Percentiles rank a stretch among this genome's conserved stretches.
phyloP scores from a whole-genome alignment of 53 echinoderm and acorn worm species.

The Mesocentrotus franciscanus region DNA sequence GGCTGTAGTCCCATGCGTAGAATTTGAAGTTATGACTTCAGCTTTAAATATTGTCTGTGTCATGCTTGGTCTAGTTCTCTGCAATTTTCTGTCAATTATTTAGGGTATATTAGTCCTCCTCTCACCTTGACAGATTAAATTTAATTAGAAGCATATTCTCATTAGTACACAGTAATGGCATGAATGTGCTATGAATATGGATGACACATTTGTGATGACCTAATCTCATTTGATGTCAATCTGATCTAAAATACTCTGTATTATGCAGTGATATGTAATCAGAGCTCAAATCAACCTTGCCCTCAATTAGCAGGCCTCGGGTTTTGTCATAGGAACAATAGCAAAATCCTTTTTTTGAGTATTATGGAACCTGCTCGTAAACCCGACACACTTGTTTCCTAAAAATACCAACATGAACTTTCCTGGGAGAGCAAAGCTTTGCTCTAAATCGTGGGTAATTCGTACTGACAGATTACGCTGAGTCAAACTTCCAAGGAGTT shows the following conservation, averaged over 20 bases:
- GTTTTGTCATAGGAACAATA: neutral
- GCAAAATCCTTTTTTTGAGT: neutral
- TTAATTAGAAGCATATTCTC: neutral
- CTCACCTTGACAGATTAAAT: too few species aligned
- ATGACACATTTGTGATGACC: neutral
- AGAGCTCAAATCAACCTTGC: neutral
- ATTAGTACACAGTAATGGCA: neutral
- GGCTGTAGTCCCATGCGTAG: too few species aligned
- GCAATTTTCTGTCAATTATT: too few species aligned
- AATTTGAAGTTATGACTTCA: too few species aligned
- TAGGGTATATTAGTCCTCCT: too few species aligned
- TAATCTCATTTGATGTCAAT: neutral
- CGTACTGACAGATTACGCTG: slow-evolving; percentile 46
- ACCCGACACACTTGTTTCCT: slow-evolving; percentile 31
- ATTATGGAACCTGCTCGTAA: neutral
- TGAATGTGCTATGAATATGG: neutral
- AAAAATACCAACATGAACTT: slow-evolving; percentile 33
- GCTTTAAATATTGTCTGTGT: too few species aligned
- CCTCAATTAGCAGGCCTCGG: neutral
- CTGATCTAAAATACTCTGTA: neutral
- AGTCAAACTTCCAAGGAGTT: slow-evolving; percentile 59
- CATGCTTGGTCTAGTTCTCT: too few species aligned
- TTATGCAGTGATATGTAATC: neutral
- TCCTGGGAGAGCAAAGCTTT: neutral
- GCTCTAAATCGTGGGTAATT: slow-evolving; percentile 47